Evolutionary conservation across 2,888 invertebrate genomes (phyloP).

Genomic region (Marasmarcha lunaedactyla): DNA sequence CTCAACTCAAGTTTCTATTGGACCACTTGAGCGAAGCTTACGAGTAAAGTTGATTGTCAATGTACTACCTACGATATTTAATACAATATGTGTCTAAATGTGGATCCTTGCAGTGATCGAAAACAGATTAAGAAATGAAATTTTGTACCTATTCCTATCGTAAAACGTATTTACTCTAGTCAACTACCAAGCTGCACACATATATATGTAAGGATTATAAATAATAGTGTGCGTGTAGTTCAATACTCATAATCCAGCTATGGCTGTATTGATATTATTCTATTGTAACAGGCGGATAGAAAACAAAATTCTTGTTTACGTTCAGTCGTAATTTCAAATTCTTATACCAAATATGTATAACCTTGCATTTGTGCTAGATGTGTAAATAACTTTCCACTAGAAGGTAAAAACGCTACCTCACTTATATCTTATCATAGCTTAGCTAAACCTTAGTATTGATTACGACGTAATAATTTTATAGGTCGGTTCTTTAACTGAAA

Average conservation of each 20-base stretch:
- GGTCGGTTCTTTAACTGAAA: background rate
- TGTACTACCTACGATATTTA: conserved; percentile 44
- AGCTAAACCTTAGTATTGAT: conserved; percentile 36
- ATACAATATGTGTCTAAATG: conserved; percentile 54
- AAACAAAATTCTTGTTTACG: background rate
- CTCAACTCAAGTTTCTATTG: conserved; percentile 71
- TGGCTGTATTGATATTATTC: conserved; percentile 26
- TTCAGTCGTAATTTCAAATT: background rate
- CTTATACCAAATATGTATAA: conserved; percentile 12
- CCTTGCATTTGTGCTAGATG: conserved; percentile 46
- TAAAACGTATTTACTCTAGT: conserved; percentile 65
- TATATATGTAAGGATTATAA: conserved; percentile 35
- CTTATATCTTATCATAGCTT: conserved; percentile 61
- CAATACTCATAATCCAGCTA: conserved; percentile 54
- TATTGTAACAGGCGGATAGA: background rate
- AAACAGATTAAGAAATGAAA: conserved; percentile 19
- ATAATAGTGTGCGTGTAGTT: conserved; percentile 55
- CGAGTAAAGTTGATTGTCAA: conserved; percentile 62
- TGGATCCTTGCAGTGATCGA: conserved; percentile 72
- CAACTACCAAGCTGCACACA: conserved; percentile 66
- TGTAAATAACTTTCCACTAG: conserved; percentile 66
- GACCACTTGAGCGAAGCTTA: conserved; percentile 76
- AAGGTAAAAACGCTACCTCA: conserved; percentile 69
- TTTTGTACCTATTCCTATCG: conserved; percentile 13
- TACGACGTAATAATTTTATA: conserved; percentile 5